phyloP scores from a whole-genome alignment of 2,797 vertebrate species.

The Melopsittacus undulatus region DNA sequence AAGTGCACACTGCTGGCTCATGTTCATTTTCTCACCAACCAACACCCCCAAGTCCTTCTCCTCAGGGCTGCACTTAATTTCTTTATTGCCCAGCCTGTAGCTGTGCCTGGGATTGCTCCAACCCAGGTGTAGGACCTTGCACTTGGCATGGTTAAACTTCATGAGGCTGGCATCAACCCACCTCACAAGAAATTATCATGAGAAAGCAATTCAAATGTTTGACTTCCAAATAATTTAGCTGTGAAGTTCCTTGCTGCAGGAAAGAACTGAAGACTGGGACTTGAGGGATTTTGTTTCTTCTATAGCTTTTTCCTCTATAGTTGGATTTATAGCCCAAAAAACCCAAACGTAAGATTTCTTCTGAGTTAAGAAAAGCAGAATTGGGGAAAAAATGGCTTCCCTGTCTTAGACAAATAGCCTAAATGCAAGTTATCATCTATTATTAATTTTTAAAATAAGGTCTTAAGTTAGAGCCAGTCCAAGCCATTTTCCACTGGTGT shows the following conservation, averaged over 20 bases:
- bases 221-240: background rate
- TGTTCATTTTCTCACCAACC: too few species aligned
- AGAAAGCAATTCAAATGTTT: background rate
- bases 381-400: background rate
- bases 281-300: background rate
- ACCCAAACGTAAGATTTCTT: background rate
- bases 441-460: background rate
- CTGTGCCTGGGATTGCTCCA: too few species aligned
- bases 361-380: background rate
- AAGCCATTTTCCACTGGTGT: background rate
- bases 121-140: too few species aligned
- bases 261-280: background rate
- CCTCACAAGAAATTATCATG: background rate
- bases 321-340: background rate
- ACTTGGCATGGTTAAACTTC: too few species aligned
- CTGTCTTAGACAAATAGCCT: background rate
- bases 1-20: too few species aligned
- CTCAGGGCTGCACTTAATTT: too few species aligned
- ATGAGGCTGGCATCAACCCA: too few species aligned
- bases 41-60: too few species aligned
- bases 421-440: background rate
- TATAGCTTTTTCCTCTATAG: background rate
- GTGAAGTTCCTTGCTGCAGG: background rate
- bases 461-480: background rate
- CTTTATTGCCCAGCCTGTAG: too few species aligned